Conservation (phyloP, 2,113 vertebrate genomes). For the Tringa solitaria region DNA sequence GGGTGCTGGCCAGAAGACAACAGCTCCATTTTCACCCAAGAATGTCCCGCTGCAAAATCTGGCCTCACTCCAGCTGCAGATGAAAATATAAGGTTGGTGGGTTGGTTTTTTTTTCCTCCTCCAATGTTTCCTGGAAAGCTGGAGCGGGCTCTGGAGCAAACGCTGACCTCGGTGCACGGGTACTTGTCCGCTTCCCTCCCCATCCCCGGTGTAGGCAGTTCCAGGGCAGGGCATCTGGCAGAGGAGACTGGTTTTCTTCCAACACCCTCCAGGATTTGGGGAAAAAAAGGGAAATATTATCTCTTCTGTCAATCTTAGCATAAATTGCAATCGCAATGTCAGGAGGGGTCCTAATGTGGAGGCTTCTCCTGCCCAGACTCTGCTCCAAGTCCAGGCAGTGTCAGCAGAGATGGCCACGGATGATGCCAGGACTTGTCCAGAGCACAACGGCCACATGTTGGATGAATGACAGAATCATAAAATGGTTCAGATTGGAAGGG, state of each 20-base stretch:
- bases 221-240: background rate
- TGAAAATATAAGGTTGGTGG: background rate
- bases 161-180: background rate
- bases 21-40: background rate
- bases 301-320: background rate
- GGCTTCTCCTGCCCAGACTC: background rate
- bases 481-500: too few species aligned
- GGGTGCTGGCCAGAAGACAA: background rate
- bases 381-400: accelerated
- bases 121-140: conserved; percentile 16
- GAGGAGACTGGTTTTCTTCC: accelerated
- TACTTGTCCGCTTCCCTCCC: background rate
- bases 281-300: background rate
- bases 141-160: background rate
- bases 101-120: background rate
- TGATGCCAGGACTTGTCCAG: background rate
- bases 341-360: accelerated
- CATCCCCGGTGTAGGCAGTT: background rate
- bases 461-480: background rate
- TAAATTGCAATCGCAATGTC: background rate
- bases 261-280: background rate
- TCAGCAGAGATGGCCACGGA: accelerated
- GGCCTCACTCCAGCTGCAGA: background rate
- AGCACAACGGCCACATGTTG: accelerated
- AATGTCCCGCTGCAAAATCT: background rate